Evolutionary conservation across 2,888 invertebrate species (phyloP).

Genomic region (Drosophila multiciliata): DNA sequence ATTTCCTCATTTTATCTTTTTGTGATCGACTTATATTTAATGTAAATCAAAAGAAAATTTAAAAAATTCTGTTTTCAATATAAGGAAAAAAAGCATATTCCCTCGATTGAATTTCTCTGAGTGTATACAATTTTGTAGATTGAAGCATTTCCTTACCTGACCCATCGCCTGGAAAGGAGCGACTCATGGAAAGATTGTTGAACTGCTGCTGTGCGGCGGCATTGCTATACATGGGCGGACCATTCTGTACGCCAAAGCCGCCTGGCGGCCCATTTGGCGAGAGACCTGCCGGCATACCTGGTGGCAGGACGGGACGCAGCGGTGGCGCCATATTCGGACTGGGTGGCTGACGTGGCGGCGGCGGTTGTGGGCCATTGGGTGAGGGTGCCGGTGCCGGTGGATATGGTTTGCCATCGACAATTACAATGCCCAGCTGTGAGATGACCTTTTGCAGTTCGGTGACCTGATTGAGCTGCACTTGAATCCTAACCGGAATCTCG

Average conservation of each 20-base stretch:
- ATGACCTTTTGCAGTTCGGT: conserved; percentile 92
- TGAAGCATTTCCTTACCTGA: conserved; percentile 78
- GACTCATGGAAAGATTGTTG: conserved; percentile 83
- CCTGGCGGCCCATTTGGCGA: conserved; percentile 83
- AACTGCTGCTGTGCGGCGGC: conserved; percentile 82
- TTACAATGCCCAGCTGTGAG: conserved; percentile 91
- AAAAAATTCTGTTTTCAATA: background rate
- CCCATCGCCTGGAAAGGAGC: conserved; percentile 83
- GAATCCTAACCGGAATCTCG: conserved; percentile 93
- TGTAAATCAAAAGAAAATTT: background rate
- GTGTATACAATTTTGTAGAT: background rate
- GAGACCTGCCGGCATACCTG: conserved; percentile 83
- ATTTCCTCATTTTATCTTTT: background rate
- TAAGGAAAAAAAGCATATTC: background rate
- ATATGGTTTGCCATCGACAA: conserved; percentile 93
- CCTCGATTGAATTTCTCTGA: background rate
- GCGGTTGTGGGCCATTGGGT: conserved; percentile 80
- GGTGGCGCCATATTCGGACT: conserved; percentile 85
- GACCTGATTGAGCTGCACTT: conserved; percentile 92
- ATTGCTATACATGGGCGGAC: conserved; percentile 84
- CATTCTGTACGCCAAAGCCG: conserved; percentile 82
- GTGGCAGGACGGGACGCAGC: conserved; percentile 83
- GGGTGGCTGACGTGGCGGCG: conserved; percentile 83
- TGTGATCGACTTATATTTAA: background rate
- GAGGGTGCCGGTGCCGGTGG: conserved; percentile 85